phyloP scores from a whole-genome alignment of 2,113 vertebrate genomes.

The Antigone vipio region DNA sequence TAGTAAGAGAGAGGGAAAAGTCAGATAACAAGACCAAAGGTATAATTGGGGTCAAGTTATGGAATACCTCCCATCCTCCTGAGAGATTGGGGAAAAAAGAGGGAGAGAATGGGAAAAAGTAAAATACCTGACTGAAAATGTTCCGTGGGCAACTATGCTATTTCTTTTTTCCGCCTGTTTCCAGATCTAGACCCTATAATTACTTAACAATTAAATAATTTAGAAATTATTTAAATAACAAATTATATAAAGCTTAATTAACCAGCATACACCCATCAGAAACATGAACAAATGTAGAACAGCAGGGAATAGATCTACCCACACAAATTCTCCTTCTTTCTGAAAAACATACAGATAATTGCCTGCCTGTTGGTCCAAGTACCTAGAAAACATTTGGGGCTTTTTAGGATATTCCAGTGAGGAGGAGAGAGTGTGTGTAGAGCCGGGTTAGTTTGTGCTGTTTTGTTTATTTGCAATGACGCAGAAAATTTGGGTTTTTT shows the following conservation, averaged over 20 bases:
- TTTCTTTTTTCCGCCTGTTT: neutral
- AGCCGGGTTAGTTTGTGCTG: neutral
- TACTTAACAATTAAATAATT: neutral
- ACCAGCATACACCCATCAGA: neutral
- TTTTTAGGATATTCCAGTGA: neutral
- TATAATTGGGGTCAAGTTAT: neutral
- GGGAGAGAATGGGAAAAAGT: neutral
- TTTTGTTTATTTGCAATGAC: neutral
- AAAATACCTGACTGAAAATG: neutral
- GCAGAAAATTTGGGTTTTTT: neutral
- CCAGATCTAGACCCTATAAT: neutral
- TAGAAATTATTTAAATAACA: conserved; percentile 30
- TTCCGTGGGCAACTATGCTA: neutral
- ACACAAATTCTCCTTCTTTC: neutral
- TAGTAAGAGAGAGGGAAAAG: neutral
- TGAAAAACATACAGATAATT: neutral
- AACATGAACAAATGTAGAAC: neutral
- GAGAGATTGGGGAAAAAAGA: neutral
- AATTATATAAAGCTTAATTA: conserved; percentile 31
- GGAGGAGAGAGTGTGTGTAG: neutral
- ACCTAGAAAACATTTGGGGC: neutral
- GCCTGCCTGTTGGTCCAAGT: neutral
- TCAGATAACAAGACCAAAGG: neutral
- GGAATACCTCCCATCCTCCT: neutral
- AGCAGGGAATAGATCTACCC: conserved; percentile 8